Evolutionary conservation across 1,140 invertebrate species (phyloP), one percentile per base, ranked within the genome.

Genomic region (Gryon sp.): DNA sequence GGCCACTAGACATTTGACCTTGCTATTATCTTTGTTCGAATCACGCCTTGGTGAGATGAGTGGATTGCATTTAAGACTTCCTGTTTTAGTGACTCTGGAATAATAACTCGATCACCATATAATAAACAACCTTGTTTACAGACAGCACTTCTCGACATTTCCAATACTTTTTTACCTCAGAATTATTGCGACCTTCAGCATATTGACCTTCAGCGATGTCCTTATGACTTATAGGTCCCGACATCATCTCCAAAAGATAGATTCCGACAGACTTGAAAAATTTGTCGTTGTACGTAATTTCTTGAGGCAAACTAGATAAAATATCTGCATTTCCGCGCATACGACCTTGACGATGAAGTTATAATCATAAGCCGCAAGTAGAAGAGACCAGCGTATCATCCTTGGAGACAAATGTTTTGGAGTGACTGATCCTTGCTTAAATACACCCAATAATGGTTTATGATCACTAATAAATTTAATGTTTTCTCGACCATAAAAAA

Each of bases 401-500:
- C 79, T 62, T 1, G 69, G 74, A 4, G 79, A 78, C 11, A 77
- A 18, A 22, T 73, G 36, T 15, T 72, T 62, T 1, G 66, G 46
- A 24, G 30, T 60, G 1, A 2, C 0, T 4, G 34, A 14, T 7
- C 30, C 46, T 46, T 55, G 36, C 7, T 55, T 72, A 11, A 72
- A 72, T 1, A 72, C 50, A 3, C 72, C 72, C 7, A 81, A 11
- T 5, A 83, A 43, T 2, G 80, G 82, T 72, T 77, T n/a, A 57
- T 28, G 78, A 68, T 80, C 82, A 0, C 74, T 83, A 11, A 66
- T 50, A n/a, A 75, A 45, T 4, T 7, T 7, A n/a, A 66, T 18
- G 2, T 52, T 46, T 4, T 16, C 12, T 12, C 72, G 60, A 11
- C 52, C 45, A 32, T 16, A 75, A 20, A 66, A 11, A 30, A 66